These are phyloP conservation scores for Trichomalopsis sarcophagae DNA, from an alignment of 1,140 invertebrate species.

Conservation along the genomic window DNA sequence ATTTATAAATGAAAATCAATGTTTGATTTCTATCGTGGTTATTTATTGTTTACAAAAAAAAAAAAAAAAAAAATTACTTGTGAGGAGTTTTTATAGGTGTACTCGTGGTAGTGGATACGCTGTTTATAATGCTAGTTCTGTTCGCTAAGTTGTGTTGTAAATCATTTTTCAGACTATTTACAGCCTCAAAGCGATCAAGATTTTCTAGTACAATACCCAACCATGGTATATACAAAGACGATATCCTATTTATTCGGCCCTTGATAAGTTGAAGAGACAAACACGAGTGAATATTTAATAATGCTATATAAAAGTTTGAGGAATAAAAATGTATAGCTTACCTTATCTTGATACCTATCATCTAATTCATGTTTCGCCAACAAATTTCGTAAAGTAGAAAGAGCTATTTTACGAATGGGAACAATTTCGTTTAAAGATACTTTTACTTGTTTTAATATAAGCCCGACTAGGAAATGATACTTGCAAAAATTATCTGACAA, in stretches of 20 bases:
- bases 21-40: neutral
- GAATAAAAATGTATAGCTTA: conserved; percentile 46
- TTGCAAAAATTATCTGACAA: conserved; percentile 88
- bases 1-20: neutral
- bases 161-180: conserved; percentile 66
- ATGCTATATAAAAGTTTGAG: neutral
- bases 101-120: neutral
- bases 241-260: conserved; percentile 90
- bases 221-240: conserved; percentile 93
- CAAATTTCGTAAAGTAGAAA: conserved; percentile 87
- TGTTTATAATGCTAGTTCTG: neutral
- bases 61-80: conserved; percentile 40
- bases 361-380: conserved; percentile 96
- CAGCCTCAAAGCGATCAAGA: conserved; percentile 78
- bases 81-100: conserved; percentile 40
- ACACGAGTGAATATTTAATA: neutral
- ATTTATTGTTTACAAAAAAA: neutral
- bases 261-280: conserved; percentile 59
- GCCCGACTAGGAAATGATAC: conserved; percentile 91
- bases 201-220: conserved; percentile 91
- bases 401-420: conserved; percentile 86
- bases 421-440: conserved; percentile 88
- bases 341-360: conserved; percentile 87
- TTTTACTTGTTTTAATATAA: conserved; percentile 85
- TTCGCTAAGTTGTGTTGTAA: conserved; percentile 56